Evolutionary conservation across 1,140 invertebrate genomes (phyloP), one percentile per base, ranked within the genome.

Genomic region (Dolichoris vasculosae): DNA sequence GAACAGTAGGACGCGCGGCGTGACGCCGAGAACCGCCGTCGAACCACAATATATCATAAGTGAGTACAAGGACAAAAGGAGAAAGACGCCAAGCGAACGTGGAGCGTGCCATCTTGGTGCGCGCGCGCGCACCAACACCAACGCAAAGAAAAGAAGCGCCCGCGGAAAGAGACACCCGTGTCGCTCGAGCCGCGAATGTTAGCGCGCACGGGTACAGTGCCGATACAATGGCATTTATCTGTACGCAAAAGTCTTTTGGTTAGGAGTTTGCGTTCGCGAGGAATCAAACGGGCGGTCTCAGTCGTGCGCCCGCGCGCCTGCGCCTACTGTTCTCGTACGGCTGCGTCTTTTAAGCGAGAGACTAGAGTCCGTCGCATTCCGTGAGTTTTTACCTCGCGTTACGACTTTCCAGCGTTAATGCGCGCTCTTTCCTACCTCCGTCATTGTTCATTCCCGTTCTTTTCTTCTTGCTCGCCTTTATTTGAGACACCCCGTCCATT

Each of bases 321-420:
- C n/a, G n/a, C n/a, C n/a, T n/a, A n/a, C n/a, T n/a, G n/a, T n/a
- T n/a, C n/a, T n/a, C n/a, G n/a, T n/a, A n/a, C n/a, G n/a, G n/a
- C n/a, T n/a, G n/a, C n/a, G n/a, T n/a, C n/a, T n/a, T n/a, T n/a
- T n/a, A n/a, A n/a, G 30, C 43, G 73, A 35, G 30, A 23, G 15
- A 59, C 20, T n/a, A 59, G 23, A 26, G 55, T 26, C 43, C 32
- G 6, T 59, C n/a, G 26, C 55, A 67, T 80, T 64, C 78, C 32
- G 78, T 67, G 32, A 80, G 78, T 80, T 80, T 79, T 80, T 80
- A 20, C 67, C 59, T 38, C 59, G 76, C 76, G 48, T 51, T 63
- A 63, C 32, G 6, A 26, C 1, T 9, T 17, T 32, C 23, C 15
- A 7, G 7, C 26, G 6, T 23, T 11, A 11, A 40, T 30, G 7